Percentiles rank a stretch among this genome's conserved stretches.
These are phyloP conservation scores for Eclectus roratus DNA, from an alignment of 2,113 vertebrate species.

Conservation along the genomic window DNA sequence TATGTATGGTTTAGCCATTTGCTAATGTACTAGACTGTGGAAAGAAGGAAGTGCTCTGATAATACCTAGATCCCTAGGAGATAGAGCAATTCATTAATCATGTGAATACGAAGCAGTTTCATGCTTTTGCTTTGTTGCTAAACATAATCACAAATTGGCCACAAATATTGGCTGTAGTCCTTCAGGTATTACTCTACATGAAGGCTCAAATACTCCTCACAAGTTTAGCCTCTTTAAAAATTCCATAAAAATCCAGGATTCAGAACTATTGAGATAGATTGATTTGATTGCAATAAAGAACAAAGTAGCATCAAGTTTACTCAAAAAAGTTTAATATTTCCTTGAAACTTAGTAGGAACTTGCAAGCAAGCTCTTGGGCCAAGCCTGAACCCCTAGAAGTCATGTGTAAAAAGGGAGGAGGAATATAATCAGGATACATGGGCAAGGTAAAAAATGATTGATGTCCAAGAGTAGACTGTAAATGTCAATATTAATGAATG, in stretches of 20 bases:
- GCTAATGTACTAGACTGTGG: neutral
- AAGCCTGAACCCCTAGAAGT: neutral
- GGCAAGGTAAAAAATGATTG: neutral
- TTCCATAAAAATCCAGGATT: rapidly evolving
- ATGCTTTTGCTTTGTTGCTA: neutral
- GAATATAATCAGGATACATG: neutral
- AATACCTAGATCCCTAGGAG: neutral
- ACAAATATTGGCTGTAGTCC: neutral
- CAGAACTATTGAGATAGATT: neutral
- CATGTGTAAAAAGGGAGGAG: neutral
- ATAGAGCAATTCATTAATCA: neutral
- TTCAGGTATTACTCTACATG: neutral
- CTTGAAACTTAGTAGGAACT: neutral
- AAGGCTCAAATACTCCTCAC: neutral
- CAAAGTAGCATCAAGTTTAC: neutral
- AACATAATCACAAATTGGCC: neutral
- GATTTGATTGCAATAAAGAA: neutral
- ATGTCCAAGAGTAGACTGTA: neutral
- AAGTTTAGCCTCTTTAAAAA: neutral
- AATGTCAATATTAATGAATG: neutral
- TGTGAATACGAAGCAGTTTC: neutral
- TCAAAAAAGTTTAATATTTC: neutral
- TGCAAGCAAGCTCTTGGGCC: neutral
- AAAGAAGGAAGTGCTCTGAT: neutral
- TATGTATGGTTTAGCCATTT: neutral